Evolutionary conservation across 2,113 vertebrate genomes (phyloP).

Genomic region (Hippoglossus stenolepis): DNA sequence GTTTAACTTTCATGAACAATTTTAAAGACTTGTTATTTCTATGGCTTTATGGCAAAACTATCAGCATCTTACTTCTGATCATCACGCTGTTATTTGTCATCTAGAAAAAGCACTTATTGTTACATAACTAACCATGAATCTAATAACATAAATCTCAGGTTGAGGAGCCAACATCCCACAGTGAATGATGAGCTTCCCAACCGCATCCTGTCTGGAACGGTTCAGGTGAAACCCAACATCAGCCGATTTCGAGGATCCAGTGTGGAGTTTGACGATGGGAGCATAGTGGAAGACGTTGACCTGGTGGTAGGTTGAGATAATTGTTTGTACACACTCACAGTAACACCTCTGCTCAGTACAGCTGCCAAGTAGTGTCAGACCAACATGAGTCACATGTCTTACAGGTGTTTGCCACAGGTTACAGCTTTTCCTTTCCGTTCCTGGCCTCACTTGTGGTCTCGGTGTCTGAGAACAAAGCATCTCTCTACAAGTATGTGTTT

Average conservation of each 20-base stretch:
- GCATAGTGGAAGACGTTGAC: slow-evolving; percentile 85
- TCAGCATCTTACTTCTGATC: neutral
- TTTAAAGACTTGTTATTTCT: too few relatives aligned
- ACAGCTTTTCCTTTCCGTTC: slow-evolving; percentile 91
- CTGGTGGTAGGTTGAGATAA: slow-evolving; percentile 69
- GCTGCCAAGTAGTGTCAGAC: neutral
- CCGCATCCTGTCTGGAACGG: slow-evolving; percentile 88
- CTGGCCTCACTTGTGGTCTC: slow-evolving; percentile 79
- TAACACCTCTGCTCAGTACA: neutral
- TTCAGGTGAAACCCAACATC: slow-evolving; percentile 88
- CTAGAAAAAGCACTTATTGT: neutral
- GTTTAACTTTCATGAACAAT: neutral
- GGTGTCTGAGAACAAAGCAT: slow-evolving; percentile 84
- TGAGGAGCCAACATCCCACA: slow-evolving; percentile 87
- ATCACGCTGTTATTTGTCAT: neutral
- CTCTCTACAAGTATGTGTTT: slow-evolving; percentile 89
- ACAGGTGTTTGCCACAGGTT: slow-evolving; percentile 92
- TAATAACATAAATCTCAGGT: slow-evolving; percentile 66
- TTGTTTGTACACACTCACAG: neutral
- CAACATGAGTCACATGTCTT: neutral
- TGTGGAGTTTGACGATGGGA: slow-evolving; percentile 90
- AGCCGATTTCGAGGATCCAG: slow-evolving; percentile 84
- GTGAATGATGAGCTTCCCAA: slow-evolving; percentile 93
- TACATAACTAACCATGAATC: too few relatives aligned
- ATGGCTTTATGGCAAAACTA: too few relatives aligned